Base-by-base conservation (phyloP, 1,140 invertebrate genomes). In the Chironomus tepperi region DNA sequence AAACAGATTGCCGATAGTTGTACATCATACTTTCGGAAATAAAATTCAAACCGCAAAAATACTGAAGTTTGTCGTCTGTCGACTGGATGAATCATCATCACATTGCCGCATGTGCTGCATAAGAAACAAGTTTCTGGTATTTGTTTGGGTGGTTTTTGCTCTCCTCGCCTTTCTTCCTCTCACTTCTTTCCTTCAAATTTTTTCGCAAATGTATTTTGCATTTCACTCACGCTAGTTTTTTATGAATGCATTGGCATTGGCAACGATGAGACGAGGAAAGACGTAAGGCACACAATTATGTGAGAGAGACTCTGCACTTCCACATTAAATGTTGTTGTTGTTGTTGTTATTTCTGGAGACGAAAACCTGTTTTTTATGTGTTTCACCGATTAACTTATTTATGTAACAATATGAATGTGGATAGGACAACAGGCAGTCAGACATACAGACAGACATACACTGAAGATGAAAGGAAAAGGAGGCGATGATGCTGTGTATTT, bases 41-140 rank as follows among this genome's bases (percentile, higher is more conserved):
- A 15, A 47, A 47, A 7, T 47, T 34, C 3, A 57, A 57, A 57
- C 47, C 47, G n/a, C 47, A 57, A 57, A 57, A 57, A 57, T n/a
- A n/a, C 5, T n/a, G 47, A 15, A 12, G 12, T 57, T 34, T 15
- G 47, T 57, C 47, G 9, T 12, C 47, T 57, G 47, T 15, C n/a
- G 47, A n/a, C 5, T 57, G 47, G 47, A 57, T 57, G 47, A 57
- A 57, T 57, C 47, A 57, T 57, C 47, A 57, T 57, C 47, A 12
- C 12, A 57, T n/a, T 57, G 10, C 47, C 10, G 47, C 47, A 57
- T 57, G 1, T 57, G 47, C 15, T 57, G 47, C 47, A 57, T 57
- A n/a, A 12, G 47, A 57, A 57, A 57, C 47, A 57, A 57, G 47
- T 57, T 57, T 57, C 47, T 57, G 47, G 47, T 57, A 57, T 57